phyloP scores from a whole-genome alignment of 2,797 vertebrate genomes.

The Rhabdophis nuchalis region DNA sequence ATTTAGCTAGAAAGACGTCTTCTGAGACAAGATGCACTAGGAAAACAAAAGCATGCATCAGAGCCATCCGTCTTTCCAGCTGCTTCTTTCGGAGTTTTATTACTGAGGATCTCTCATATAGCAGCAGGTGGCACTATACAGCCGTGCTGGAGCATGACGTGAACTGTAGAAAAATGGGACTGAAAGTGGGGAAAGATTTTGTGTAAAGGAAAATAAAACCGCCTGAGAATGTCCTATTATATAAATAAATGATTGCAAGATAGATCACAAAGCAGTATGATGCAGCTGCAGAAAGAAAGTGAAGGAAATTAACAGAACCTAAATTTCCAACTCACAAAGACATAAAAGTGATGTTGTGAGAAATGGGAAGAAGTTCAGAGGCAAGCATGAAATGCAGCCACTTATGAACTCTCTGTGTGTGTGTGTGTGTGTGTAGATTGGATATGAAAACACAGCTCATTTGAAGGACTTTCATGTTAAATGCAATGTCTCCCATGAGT shows the following conservation, averaged over 20 bases:
- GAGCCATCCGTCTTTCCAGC: neutral
- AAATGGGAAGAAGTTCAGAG: neutral
- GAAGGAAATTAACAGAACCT: neutral
- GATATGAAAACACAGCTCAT: neutral
- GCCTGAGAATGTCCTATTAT: neutral
- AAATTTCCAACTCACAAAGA: neutral
- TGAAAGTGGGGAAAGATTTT: neutral
- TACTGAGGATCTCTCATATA: neutral
- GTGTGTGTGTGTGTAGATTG: neutral
- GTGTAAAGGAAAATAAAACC: neutral
- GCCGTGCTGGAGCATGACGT: neutral
- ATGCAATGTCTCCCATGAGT: neutral
- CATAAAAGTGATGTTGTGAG: neutral
- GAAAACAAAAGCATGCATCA: neutral
- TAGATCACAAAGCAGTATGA: neutral
- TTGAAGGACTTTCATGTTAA: neutral
- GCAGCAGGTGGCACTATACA: neutral
- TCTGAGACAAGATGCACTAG: neutral
- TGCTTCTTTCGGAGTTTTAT: neutral
- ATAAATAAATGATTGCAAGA: neutral
- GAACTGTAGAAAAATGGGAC: neutral
- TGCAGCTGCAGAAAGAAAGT: neutral
- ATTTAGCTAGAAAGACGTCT: neutral
- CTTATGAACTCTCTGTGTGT: neutral
- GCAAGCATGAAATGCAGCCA: neutral